These are phyloP conservation scores for Epiblema foenella DNA, from an alignment of 2,888 invertebrate species.

Conservation along the genomic window DNA sequence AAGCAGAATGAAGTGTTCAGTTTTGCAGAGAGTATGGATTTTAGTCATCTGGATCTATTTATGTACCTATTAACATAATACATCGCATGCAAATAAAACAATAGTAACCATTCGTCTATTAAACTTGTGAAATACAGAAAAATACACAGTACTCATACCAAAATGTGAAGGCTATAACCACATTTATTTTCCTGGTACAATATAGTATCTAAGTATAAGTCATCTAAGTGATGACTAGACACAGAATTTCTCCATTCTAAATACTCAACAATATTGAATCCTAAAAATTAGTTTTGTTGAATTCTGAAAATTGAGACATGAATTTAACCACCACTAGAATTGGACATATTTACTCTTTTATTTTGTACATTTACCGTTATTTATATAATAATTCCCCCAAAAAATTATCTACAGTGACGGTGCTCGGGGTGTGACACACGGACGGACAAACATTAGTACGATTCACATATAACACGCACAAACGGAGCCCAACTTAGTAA, in stretches of 20 bases:
- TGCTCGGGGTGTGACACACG: conserved; percentile 69
- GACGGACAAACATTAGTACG: conserved; percentile 50
- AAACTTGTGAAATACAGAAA: background rate
- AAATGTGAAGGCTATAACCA: background rate
- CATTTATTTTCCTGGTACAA: background rate
- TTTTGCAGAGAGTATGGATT: background rate
- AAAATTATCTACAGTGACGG: conserved; percentile 53
- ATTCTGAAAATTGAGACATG: background rate
- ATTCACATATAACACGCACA: background rate
- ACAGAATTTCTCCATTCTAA: background rate
- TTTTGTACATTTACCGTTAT: conserved; percentile 10
- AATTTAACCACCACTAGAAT: background rate
- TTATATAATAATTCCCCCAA: background rate
- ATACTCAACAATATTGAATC: background rate
- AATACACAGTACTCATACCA: background rate
- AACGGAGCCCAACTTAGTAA: background rate
- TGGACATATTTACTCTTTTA: background rate
- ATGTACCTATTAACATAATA: conserved; percentile 17
- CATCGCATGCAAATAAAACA: conserved; percentile 32
- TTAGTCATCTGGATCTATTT: conserved; percentile 2
- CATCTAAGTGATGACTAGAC: background rate
- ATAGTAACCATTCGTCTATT: conserved; percentile 11
- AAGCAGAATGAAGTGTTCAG: background rate
- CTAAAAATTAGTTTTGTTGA: background rate
- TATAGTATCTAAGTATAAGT: background rate